phyloP scores from a whole-genome alignment of 2,888 invertebrate species.

The Steinernema scapterisci region DNA sequence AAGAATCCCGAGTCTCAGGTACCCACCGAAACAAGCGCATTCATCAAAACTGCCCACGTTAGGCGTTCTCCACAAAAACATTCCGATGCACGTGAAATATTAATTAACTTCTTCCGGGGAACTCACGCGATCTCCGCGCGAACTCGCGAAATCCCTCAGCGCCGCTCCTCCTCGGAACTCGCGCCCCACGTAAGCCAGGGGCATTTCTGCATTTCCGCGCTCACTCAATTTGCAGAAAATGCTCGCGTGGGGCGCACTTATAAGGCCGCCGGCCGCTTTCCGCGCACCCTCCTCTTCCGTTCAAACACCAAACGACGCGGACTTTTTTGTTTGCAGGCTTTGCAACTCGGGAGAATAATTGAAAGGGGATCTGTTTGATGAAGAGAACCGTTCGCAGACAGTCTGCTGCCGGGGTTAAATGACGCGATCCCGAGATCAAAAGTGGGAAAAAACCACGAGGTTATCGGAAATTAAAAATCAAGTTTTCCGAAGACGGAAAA shows the following conservation, averaged over 20 bases:
- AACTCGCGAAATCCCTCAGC: no score
- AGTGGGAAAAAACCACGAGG: background rate
- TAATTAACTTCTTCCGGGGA: no score
- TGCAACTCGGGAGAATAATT: background rate
- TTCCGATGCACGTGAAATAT: no score
- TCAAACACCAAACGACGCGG: conserved; percentile 8
- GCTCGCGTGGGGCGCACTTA: background rate
- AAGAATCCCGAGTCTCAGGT: no score
- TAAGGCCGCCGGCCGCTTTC: background rate
- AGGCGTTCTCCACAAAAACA: no score
- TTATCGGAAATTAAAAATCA: background rate
- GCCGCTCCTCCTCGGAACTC: no score
- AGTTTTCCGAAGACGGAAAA: background rate
- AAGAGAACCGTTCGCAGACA: background rate
- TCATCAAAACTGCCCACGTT: no score
- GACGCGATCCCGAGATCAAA: background rate
- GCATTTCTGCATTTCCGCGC: no score
- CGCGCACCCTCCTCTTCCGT: background rate
- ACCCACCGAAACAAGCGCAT: no score
- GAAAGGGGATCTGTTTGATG: background rate
- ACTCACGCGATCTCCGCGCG: no score
- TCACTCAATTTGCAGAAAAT: background rate
- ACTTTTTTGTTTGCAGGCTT: background rate
- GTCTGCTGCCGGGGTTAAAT: background rate
- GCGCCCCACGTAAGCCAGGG: no score